These are phyloP conservation scores for Lepidotrigona ventralis DNA, from an alignment of 1,140 invertebrate genomes.

Conservation along the genomic window DNA sequence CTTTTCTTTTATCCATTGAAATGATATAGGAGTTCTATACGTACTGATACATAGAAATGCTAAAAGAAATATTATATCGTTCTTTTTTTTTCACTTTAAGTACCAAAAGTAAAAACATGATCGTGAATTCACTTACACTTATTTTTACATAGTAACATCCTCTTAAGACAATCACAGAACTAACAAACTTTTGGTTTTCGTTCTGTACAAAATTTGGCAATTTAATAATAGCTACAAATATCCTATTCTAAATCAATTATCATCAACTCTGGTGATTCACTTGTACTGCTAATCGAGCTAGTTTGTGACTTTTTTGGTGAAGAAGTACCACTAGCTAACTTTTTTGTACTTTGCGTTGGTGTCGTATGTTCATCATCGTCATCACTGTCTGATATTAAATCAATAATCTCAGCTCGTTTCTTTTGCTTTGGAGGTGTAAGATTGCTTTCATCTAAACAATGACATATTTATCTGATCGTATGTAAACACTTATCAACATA, in stretches of 20 bases:
- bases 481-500: not conserved
- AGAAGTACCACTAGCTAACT: constrained; percentile 56
- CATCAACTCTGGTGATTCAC: constrained; percentile 78
- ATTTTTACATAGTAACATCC: not conserved
- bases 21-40: not conserved
- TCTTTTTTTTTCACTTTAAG: not conserved
- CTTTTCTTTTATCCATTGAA: not conserved
- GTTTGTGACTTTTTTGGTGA: constrained; percentile 73
- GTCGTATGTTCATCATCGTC: constrained; percentile 71
- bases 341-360: constrained; percentile 70
- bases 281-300: constrained; percentile 77
- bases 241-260: constrained; percentile 78
- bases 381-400: constrained; percentile 78
- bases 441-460: constrained; percentile 74
- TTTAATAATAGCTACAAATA: constrained; percentile 14
- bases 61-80: constrained; percentile 12
- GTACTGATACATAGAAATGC: constrained; percentile 15
- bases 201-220: constrained; percentile 27
- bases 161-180: not conserved
- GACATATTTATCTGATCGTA: not conserved
- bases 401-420: constrained; percentile 75
- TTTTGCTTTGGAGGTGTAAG: constrained; percentile 68
- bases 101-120: constrained; percentile 41
- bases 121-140: constrained; percentile 10
- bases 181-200: not conserved